phyloP scores from a whole-genome alignment of 64 coral and sea anemone genomes.

The Pocillopora verrucosa region DNA sequence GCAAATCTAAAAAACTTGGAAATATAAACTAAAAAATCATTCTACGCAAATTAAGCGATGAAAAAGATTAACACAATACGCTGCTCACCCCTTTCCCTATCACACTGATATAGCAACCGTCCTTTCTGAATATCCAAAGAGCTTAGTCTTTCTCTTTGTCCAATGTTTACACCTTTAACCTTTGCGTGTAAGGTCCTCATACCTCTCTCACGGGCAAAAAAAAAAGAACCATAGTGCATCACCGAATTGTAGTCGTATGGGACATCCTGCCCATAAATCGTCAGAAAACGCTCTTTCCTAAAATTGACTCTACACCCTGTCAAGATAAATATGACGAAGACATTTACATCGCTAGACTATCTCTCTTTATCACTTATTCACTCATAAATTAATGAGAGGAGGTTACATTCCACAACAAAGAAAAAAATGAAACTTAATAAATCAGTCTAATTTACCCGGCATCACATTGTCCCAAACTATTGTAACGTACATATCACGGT shows the following conservation, averaged over 20 bases:
- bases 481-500: conserved; percentile 68
- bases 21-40: background rate
- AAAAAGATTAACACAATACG: background rate
- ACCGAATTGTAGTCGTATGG: conserved; percentile 77
- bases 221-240: conserved; percentile 86
- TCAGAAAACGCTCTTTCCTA: conserved; percentile 40
- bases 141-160: conserved; percentile 12
- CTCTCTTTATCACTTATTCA: no score
- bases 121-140: background rate
- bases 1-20: no score
- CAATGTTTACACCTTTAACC: background rate
- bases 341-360: no score
- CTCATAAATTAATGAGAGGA: no score
- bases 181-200: conserved; percentile 45
- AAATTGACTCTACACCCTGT: conserved; percentile 45
- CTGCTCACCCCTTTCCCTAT: background rate
- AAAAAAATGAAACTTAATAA: background rate
- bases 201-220: conserved; percentile 32
- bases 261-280: conserved; percentile 42
- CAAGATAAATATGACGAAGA: background rate
- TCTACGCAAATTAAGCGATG: background rate
- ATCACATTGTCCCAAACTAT: conserved; percentile 67
- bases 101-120: background rate
- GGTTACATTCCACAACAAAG: background rate
- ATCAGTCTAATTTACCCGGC: conserved; percentile 25